Base-by-base conservation (phyloP, 2,888 invertebrate genomes). In the Philereme transversata region DNA sequence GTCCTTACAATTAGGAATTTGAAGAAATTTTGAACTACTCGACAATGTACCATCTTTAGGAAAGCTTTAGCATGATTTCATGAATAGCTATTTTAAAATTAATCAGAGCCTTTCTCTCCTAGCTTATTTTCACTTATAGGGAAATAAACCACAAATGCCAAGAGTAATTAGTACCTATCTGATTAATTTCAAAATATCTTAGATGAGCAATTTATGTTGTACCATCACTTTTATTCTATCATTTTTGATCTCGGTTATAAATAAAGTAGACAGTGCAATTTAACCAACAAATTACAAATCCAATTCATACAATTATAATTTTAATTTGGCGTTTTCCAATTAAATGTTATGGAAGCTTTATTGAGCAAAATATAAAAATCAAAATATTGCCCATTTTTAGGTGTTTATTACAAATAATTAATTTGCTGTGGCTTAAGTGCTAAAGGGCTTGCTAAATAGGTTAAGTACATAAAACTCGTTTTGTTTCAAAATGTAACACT, bases 31-130 rank as follows among this genome's bases (percentile, higher is more conserved):
- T 75, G 75, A 87, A 84, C 88, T 90, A 89, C 87, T 84, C 75
- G 81, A 83, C 79, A 84, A 67, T 82, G 79, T 81, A 83, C 69
- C 71, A 69, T 72, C 84, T 83, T 84, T 85, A 88, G 88, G 84
- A 76, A 90, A 90, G 89, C 90, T 76, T 79, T 84, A 90, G 90
- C 90, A 88, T 88, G 89, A 90, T 84, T 75, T 79, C 69, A 85
- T 83, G 86, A 74, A 65, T 68, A 66, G 68, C n/a, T 46, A 54
- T 56, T 56, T 53, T 59, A 48, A 59, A 60, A 59, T 52, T 55
- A 56, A 47, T 63, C 59, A 59, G 48, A 10, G 33, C 41, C 41
- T 5, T 22, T 22, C 22, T 22, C 22, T 2, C 22, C 22, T 22
- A 22, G 22, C 22, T 22, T 3, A 22, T 22, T 22, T 22, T 22